A percentile compares a stretch with the other conserved stretches of the same genome.
These are phyloP conservation scores for Halictus quadricinctus DNA, from an alignment of 2,888 invertebrate species.

Conservation along the genomic window DNA sequence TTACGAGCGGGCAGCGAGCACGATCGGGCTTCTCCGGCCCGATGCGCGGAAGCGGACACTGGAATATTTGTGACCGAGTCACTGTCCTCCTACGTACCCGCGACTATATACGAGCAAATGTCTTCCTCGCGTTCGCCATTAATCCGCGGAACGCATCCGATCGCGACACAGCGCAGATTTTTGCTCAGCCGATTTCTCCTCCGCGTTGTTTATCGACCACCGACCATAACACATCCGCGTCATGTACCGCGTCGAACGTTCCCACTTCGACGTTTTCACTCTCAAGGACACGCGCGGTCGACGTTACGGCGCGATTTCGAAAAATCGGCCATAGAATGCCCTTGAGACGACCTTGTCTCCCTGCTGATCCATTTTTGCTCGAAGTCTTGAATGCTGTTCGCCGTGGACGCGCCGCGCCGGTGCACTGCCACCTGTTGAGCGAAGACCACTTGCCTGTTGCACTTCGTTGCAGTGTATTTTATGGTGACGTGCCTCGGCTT, in stretches of 20 bases:
- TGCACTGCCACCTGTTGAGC: neutral
- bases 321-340: slow-evolving; percentile 11
- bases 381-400: too few species aligned
- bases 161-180: neutral
- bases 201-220: neutral
- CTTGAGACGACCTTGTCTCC: neutral
- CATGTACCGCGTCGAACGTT: slow-evolving; percentile 19
- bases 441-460: neutral
- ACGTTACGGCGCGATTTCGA: neutral
- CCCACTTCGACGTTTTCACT: slow-evolving; percentile 21
- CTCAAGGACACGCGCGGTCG: slow-evolving; percentile 4
- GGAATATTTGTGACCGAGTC: slow-evolving; percentile 66
- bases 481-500: neutral
- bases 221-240: slow-evolving; percentile 31
- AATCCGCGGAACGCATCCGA: slow-evolving; percentile 34
- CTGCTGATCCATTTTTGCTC: neutral
- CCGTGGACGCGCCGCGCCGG: neutral
- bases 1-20: slow-evolving; percentile 48
- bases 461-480: neutral
- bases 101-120: slow-evolving; percentile 62
- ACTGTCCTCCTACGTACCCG: slow-evolving; percentile 71
- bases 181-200: slow-evolving; percentile 6
- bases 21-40: slow-evolving; percentile 37
- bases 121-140: slow-evolving; percentile 59
- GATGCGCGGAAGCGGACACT: slow-evolving; percentile 71